phyloP scores from a whole-genome alignment of 1,140 invertebrate species.

The Pseudomyrmex cubaensis region DNA sequence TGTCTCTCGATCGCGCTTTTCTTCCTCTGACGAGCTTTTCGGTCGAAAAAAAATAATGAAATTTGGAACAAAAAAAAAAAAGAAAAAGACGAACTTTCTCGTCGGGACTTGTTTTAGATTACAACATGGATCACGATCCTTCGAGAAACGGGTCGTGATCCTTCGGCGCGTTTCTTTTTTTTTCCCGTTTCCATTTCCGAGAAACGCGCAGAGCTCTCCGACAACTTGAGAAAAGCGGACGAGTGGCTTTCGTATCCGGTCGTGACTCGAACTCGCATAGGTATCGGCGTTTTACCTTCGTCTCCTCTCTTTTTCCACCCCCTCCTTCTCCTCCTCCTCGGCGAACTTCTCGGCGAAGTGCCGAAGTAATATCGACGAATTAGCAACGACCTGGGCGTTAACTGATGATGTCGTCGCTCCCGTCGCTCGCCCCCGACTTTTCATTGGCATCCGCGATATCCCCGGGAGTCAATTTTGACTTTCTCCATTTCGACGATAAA shows the following conservation, averaged over 20 bases:
- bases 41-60: too few species aligned
- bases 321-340: conserved; percentile 12
- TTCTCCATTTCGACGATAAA: conserved; percentile 49
- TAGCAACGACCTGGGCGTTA: conserved; percentile 55
- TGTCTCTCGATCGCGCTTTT: too few species aligned
- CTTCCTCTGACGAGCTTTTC: too few species aligned
- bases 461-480: conserved; percentile 53
- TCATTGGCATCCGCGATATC: conserved; percentile 30
- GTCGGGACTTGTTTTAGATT: conserved; percentile 25
- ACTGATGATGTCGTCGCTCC: conserved; percentile 52
- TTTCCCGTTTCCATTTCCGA: conserved; percentile 10
- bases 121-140: background rate
- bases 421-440: conserved; percentile 29
- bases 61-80: background rate
- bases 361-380: conserved; percentile 62
- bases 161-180: conserved; percentile 2
- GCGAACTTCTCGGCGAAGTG: conserved; percentile 44
- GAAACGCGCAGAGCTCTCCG: conserved; percentile 17
- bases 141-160: conserved; percentile 34
- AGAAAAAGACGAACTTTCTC: conserved; percentile 14
- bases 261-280: conserved; percentile 34
- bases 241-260: conserved; percentile 61
- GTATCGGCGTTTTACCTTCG: conserved; percentile 30
- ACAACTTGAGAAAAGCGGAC: conserved; percentile 47
- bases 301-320: background rate